Evolutionary conservation across 1,140 invertebrate species (phyloP).

Genomic region (Rhynchophorus ferrugineus): DNA sequence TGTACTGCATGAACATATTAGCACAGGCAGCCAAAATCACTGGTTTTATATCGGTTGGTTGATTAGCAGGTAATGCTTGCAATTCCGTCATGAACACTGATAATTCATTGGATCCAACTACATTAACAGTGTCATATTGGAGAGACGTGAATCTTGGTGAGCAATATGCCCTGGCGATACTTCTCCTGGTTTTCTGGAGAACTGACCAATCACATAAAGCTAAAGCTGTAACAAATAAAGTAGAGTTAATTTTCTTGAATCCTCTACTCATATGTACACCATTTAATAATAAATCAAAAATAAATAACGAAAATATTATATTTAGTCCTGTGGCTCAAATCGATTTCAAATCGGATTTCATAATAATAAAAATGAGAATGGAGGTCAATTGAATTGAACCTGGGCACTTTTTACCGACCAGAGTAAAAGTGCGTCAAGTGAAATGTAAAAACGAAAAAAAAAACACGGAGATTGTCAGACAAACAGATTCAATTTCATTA

Average conservation of each 20-base stretch:
- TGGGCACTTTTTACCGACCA: conserved; percentile 18
- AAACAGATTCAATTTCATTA: conserved; percentile 37
- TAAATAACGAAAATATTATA: too few species aligned
- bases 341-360: conserved; percentile 13
- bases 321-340: conserved; percentile 1
- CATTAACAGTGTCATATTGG: conserved; percentile 59
- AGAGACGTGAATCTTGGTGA: conserved; percentile 65
- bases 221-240: conserved; percentile 39
- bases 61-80: conserved; percentile 38
- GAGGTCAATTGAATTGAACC: conserved; percentile 19
- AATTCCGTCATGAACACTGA: conserved; percentile 51
- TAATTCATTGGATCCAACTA: conserved; percentile 54
- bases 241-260: neutral
- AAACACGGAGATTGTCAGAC: conserved; percentile 11
- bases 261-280: neutral
- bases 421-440: conserved; percentile 19
- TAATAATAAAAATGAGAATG: conserved; percentile 16
- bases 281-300: neutral
- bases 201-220: conserved; percentile 82
- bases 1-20: conserved; percentile 79
- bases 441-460: conserved; percentile 21
- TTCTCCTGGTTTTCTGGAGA: conserved; percentile 67
- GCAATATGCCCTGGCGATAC: conserved; percentile 67
- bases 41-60: conserved; percentile 50
- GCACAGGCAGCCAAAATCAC: conserved; percentile 61